Percentiles rank a stretch among this genome's conserved stretches.
Evolutionary conservation across 2,113 vertebrate genomes (phyloP).

Genomic region (Erythrocercus mccallii): DNA sequence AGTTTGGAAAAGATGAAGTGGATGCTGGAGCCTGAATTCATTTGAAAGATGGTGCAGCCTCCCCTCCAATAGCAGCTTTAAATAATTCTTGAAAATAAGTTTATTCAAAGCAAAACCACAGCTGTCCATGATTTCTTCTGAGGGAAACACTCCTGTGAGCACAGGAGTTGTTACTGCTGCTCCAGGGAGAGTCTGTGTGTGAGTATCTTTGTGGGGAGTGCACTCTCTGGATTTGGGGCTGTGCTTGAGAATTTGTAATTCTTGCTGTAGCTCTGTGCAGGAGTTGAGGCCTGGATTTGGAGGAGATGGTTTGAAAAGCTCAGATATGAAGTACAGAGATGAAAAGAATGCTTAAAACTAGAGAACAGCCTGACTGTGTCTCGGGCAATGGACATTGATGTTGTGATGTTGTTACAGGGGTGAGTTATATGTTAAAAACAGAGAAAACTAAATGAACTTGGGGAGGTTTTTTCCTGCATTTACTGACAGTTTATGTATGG

Average conservation of each 20-base stretch:
- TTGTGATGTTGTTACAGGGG: not conserved
- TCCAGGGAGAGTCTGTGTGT: not conserved
- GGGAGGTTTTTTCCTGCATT: not conserved
- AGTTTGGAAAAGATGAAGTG: not conserved
- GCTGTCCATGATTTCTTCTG: not conserved
- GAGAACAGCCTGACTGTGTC: not conserved
- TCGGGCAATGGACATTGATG: not conserved
- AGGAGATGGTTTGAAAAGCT: not conserved
- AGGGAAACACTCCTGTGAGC: not conserved
- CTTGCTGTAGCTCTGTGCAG: not conserved
- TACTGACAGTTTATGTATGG: not conserved
- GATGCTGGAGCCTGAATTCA: not conserved
- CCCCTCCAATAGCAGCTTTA: not conserved
- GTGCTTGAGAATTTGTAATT: not conserved
- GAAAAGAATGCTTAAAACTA: not conserved
- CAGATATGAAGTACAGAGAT: not conserved
- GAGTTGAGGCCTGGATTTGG: not conserved
- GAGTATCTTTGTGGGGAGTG: fast-evolving
- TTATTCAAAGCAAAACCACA: not conserved
- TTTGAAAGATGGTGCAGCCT: not conserved
- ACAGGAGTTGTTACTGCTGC: not conserved
- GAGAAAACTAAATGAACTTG: not conserved
- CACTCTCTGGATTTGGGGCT: not conserved
- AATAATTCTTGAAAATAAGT: not conserved
- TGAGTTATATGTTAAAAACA: not conserved